phyloP scores from a whole-genome alignment of 2,888 invertebrate species.

The Epicampocera succincta region DNA sequence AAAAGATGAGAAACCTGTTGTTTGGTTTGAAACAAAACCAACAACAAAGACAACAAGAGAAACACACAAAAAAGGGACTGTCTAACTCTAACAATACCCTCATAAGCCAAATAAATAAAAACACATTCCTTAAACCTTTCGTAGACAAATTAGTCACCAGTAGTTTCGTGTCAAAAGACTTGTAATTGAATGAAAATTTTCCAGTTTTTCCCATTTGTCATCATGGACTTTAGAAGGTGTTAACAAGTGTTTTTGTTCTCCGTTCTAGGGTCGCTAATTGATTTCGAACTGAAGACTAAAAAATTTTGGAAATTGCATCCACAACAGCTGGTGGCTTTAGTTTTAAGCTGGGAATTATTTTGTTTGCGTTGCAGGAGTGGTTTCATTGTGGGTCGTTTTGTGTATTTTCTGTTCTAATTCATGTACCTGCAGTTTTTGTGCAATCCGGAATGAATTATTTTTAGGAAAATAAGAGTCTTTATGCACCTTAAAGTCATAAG shows the following conservation, averaged over 20 bases:
- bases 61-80: not conserved
- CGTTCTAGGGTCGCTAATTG: constrained; percentile 70
- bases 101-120: not conserved
- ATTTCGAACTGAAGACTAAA: constrained; percentile 47
- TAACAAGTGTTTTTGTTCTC: constrained; percentile 76
- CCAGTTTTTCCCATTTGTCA: constrained; percentile 53
- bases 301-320: no score
- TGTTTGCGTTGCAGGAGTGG: constrained; percentile 12
- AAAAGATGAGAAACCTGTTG: constrained; percentile 40
- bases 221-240: constrained; percentile 75
- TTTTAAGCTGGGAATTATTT: not conserved
- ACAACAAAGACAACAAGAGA: no score
- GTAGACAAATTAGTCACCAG: constrained; percentile 14
- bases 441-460: not conserved
- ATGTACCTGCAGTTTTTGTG: constrained; percentile 28
- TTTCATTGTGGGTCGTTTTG: not conserved
- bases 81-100: constrained; percentile 7
- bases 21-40: not conserved
- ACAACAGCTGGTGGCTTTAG: constrained; percentile 32
- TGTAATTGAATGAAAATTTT: constrained; percentile 1
- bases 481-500: not conserved
- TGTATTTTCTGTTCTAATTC: constrained; percentile 1
- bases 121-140: constrained; percentile 2
- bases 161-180: not conserved
- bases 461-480: not conserved